phyloP scores from a whole-genome alignment of 2,888 invertebrate species.

The Anodontia alba region DNA sequence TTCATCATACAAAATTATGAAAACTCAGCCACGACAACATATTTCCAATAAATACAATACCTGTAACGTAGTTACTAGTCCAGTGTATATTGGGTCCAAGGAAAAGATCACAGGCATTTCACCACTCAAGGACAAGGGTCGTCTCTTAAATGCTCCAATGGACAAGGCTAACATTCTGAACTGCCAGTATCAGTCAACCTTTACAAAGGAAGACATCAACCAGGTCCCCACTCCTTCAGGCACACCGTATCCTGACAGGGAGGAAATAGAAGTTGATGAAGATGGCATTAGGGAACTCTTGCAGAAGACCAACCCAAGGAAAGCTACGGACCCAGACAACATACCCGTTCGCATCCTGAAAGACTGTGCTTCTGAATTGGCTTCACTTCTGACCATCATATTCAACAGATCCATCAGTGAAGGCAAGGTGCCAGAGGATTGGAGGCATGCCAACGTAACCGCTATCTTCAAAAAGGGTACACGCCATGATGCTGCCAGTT shows the following conservation, averaged over 20 bases:
- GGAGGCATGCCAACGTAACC: too few species aligned
- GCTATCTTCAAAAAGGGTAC: too few species aligned
- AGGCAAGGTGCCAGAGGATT: too few species aligned
- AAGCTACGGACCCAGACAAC: background rate
- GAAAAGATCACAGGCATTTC: constrained; percentile 22
- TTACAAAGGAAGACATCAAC: background rate
- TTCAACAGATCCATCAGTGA: background rate
- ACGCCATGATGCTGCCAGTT: too few species aligned
- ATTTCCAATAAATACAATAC: too few species aligned
- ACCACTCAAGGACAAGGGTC: constrained; percentile 36
- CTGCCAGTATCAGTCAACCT: background rate
- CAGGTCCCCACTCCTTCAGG: background rate
- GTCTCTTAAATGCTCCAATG: constrained; percentile 18
- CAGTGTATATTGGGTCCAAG: too few species aligned
- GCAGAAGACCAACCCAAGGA: background rate
- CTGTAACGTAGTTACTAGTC: too few species aligned
- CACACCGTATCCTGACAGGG: background rate
- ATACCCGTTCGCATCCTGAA: background rate
- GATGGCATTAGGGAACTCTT: background rate
- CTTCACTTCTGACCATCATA: background rate
- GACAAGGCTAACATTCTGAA: constrained; percentile 28
- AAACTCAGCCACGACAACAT: too few species aligned
- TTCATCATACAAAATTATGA: too few species aligned
- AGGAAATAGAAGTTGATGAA: background rate
- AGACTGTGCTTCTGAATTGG: background rate